Conservation (phyloP, 2,797 vertebrate genomes). For the Poliocrania exsul region DNA sequence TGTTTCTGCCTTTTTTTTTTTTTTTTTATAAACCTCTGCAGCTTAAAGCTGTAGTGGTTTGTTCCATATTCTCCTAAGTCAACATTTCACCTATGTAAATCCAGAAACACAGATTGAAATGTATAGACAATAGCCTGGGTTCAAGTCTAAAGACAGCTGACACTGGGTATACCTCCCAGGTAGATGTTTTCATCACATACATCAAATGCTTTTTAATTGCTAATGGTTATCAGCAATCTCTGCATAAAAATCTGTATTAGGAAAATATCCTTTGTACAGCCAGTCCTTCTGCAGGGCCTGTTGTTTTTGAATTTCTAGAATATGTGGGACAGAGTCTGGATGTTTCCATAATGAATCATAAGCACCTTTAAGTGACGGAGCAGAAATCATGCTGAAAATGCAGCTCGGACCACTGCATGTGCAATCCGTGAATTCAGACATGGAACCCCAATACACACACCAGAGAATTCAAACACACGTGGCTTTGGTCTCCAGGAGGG, state of each 20-base stretch:
- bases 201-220: slow-evolving; percentile 63
- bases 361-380: neutral
- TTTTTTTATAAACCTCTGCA: slow-evolving; percentile 71
- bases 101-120: slow-evolving; percentile 63
- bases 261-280: slow-evolving; percentile 19
- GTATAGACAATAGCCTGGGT: slow-evolving; percentile 56
- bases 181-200: slow-evolving; percentile 57
- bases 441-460: neutral
- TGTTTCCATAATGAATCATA: neutral
- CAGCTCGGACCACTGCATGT: neutral
- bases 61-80: slow-evolving; percentile 75
- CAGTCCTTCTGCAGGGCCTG: neutral
- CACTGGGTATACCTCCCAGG: slow-evolving; percentile 1
- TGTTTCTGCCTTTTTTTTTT: slow-evolving; percentile 77
- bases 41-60: slow-evolving; percentile 79
- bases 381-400: neutral
- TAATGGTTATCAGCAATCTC: neutral
- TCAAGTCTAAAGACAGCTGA: slow-evolving; percentile 47
- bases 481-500: neutral
- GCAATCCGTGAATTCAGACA: neutral
- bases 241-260: neutral
- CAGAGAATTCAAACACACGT: neutral
- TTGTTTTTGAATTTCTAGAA: neutral
- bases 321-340: neutral
- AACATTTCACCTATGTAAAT: slow-evolving; percentile 76